Conservation (phyloP, 2,797 vertebrate genomes). For the Heliangelus exortis region DNA sequence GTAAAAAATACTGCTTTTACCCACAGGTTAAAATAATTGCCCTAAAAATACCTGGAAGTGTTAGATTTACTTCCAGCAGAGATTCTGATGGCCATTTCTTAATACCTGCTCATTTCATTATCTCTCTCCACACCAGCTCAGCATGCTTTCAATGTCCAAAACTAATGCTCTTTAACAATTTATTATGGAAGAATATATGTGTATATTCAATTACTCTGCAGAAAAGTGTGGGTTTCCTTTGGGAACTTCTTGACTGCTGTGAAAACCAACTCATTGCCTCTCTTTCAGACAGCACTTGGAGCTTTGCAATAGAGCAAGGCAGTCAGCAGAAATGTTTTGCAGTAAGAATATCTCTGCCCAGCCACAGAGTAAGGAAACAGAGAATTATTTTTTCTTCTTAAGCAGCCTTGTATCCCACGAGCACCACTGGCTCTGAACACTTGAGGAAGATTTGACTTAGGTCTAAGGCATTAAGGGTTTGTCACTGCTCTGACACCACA, state of each 20-base stretch:
- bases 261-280: background rate
- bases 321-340: constrained; percentile 21
- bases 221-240: constrained; percentile 18
- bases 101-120: constrained; percentile 48
- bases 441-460: background rate
- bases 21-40: constrained; percentile 14
- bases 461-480: background rate
- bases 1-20: background rate
- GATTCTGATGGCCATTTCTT: constrained; percentile 58
- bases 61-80: constrained; percentile 45
- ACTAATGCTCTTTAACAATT: constrained; percentile 62
- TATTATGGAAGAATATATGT: constrained; percentile 1
- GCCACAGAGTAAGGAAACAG: background rate
- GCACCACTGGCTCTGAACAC: background rate
- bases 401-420: background rate
- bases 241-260: background rate
- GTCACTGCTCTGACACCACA: background rate
- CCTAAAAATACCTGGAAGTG: constrained; percentile 1
- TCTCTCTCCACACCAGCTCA: constrained; percentile 38
- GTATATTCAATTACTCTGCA: background rate
- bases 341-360: background rate
- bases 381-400: background rate
- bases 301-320: background rate
- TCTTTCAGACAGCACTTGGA: background rate
- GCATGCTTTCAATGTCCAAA: background rate